Conservation (phyloP, 1,140 invertebrate genomes). For the Babylonia areolata region DNA sequence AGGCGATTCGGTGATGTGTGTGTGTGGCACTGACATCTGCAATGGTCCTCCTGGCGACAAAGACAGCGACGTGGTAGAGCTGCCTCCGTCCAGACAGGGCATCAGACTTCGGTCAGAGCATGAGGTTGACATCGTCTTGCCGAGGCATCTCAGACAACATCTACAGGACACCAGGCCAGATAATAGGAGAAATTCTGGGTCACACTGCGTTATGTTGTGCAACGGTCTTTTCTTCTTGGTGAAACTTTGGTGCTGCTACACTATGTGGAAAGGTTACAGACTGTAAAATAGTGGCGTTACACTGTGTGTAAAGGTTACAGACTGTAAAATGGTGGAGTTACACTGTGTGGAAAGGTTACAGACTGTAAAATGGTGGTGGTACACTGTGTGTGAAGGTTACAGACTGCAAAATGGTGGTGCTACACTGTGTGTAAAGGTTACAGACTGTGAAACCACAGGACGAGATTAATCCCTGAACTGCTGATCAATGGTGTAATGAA, state of each 20-base stretch:
- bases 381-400: neutral
- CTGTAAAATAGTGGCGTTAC: neutral
- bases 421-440: neutral
- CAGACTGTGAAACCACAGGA: too few species aligned
- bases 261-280: neutral
- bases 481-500: too few species aligned
- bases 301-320: neutral
- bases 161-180: too few species aligned
- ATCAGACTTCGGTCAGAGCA: neutral
- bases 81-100: neutral
- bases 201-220: neutral
- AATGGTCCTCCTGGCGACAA: neutral
- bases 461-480: too few species aligned
- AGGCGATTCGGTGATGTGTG: neutral
- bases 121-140: neutral
- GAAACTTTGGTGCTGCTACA: neutral
- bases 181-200: neutral
- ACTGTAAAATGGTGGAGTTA: neutral
- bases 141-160: neutral
- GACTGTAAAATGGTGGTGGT: neutral
- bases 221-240: neutral
- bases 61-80: neutral
- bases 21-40: constrained; percentile 9
- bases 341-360: neutral
- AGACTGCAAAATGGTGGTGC: neutral